Base-by-base conservation (phyloP, 2,888 invertebrate species). In the Hesperia comma region DNA sequence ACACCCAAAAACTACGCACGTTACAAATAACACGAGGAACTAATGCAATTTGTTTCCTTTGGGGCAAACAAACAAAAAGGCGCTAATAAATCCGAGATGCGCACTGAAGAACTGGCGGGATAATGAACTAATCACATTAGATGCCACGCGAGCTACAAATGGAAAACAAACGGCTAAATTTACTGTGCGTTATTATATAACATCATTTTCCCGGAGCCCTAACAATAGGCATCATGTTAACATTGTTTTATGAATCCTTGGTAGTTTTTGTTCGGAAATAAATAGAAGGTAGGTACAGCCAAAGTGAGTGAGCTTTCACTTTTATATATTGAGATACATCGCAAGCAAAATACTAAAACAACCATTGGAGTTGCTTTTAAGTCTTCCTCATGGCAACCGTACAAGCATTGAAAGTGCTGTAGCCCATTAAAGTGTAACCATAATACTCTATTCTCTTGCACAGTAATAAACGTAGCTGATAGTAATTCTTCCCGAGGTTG, bases 101-200 rank as follows among this genome's bases (percentile, higher is more conserved):
- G 83, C 81, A 74, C 77, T 75, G 80, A 77, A 79, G 79, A 78
- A 76, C 79, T 78, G 81, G 77, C 80, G 81, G 83, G 83, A 84
- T 90, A 90, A 90, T 88, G 87, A 88, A 87, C 87, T 89, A 90
- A 91, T 90, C 87, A 90, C 89, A 90, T 91, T 90, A 90, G 84
- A 81, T 53, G 49, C 49, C 78, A 80, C 81, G 79, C 79, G 81
- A 80, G 80, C 79, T 80, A 85, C 76, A 85, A 85, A 84, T 70
- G 70, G 71, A 69, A 63, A 32, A 54, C 33, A 54, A 61, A 61
- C 67, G 68, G 69, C 67, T 63, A 68, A 62, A 53, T 56, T 57
- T 40, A 54, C 70, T 68, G 68, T 71, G 70, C 68, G 66, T 67
- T 55, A 63, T 57, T 41, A 63, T 51, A 58, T 58, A 40, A 56